Conservation (phyloP, 2,113 vertebrate genomes). For the Gasterosteus nipponicus region DNA sequence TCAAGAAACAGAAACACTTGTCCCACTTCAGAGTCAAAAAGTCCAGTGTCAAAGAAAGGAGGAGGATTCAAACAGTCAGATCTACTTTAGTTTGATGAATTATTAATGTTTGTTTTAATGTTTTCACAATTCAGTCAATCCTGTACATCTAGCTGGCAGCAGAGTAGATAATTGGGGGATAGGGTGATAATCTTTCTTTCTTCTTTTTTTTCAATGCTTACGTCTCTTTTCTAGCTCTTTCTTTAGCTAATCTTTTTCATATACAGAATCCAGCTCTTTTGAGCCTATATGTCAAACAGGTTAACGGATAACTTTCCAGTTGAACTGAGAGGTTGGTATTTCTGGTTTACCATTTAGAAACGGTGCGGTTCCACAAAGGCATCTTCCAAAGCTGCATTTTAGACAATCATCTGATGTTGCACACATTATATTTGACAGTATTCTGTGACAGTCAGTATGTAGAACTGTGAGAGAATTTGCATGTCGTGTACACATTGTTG, state of each 20-base stretch:
- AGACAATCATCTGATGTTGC: background rate
- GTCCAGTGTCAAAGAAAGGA: background rate
- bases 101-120: slow-evolving; percentile 5
- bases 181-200: too few species aligned
- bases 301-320: too few species aligned
- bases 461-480: background rate
- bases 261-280: slow-evolving; percentile 7
- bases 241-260: slow-evolving; percentile 28
- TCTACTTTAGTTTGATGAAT: slow-evolving; percentile 17
- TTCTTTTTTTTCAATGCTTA: slow-evolving; percentile 1
- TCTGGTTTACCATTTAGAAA: background rate
- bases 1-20: background rate
- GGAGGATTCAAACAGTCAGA: background rate
- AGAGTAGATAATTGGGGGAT: background rate
- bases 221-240: background rate
- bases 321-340: too few species aligned
- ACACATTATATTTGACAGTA: background rate
- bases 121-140: slow-evolving; percentile 7
- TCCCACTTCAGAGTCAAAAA: background rate
- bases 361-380: background rate
- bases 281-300: background rate
- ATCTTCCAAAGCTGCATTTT: background rate
- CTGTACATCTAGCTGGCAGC: background rate
- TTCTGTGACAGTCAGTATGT: background rate
- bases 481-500: background rate